Evolutionary conservation across 2,113 vertebrate species (phyloP).

Genomic region (Rhynchopsitta pachyrhyncha): DNA sequence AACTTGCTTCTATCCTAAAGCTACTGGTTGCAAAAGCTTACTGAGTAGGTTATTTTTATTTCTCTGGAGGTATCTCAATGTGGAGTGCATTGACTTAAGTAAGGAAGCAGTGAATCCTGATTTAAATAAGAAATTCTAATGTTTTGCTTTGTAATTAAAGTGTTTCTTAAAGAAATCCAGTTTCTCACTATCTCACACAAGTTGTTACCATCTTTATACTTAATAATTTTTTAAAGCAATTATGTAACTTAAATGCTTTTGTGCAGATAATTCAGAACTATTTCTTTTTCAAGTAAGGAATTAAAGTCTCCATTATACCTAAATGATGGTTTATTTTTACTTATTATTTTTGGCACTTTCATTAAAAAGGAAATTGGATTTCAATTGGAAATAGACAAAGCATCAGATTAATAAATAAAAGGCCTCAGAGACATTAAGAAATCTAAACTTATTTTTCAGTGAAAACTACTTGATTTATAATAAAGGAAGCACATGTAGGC

Average conservation of each 20-base stretch:
- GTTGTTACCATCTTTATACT: background rate
- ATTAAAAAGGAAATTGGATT: background rate
- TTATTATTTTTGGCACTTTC: background rate
- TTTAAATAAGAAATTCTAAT: background rate
- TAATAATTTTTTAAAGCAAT: background rate
- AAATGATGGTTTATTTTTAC: background rate
- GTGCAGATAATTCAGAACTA: background rate
- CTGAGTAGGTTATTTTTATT: background rate
- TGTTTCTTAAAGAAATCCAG: background rate
- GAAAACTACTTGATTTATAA: background rate
- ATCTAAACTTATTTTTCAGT: background rate
- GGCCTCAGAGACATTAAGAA: background rate
- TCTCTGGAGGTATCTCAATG: background rate
- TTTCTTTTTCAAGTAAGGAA: background rate
- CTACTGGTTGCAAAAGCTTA: background rate
- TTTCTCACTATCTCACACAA: background rate
- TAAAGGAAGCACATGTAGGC: background rate
- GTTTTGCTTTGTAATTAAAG: background rate
- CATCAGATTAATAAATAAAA: background rate
- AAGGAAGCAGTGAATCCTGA: background rate
- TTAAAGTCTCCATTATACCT: background rate
- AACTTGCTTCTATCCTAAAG: background rate
- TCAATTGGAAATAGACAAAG: background rate
- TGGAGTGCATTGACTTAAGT: background rate
- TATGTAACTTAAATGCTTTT: background rate